Percentiles rank a stretch among this genome's conserved stretches.
Evolutionary conservation across 2,888 invertebrate species (phyloP).

Genomic region (Drosophila multiciliata): DNA sequence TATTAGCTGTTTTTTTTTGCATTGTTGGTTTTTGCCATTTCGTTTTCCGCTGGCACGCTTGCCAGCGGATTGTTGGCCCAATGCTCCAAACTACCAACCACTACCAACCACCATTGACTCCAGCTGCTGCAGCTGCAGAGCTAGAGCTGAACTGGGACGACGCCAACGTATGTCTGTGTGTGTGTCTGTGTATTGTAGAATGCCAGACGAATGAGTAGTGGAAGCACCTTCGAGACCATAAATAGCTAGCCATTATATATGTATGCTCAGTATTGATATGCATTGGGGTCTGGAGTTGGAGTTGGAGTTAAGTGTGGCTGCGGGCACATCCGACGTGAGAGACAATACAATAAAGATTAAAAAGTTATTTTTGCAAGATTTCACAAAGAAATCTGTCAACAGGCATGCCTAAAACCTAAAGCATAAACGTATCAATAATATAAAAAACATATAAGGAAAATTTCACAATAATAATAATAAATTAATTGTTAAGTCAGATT

Average conservation of each 20-base stretch:
- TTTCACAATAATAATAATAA: neutral
- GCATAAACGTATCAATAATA: neutral
- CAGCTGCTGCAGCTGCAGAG: conserved; percentile 50
- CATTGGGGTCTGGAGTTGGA: conserved; percentile 40
- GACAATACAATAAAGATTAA: conserved; percentile 34
- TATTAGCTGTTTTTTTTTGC: conserved; percentile 36
- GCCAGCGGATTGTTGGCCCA: conserved; percentile 49
- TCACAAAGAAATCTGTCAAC: conserved; percentile 30
- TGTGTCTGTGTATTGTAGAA: conserved; percentile 29
- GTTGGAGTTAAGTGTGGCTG: conserved; percentile 25
- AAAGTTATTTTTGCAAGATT: conserved; percentile 15
- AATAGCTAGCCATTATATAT: conserved; percentile 22
- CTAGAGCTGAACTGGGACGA: conserved; percentile 59
- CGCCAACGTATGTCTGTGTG: conserved; percentile 31
- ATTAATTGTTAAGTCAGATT: neutral
- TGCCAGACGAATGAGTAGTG: conserved; percentile 61
- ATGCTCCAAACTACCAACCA: conserved; percentile 29
- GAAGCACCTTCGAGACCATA: conserved; percentile 40
- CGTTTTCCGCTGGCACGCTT: conserved; percentile 51
- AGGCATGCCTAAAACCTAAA: conserved; percentile 11
- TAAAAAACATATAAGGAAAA: neutral
- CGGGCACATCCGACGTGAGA: conserved; percentile 16
- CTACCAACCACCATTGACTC: conserved; percentile 7
- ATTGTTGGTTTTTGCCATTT: conserved; percentile 59
- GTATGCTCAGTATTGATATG: conserved; percentile 38